Base-by-base conservation (phyloP, 2,888 invertebrate genomes). In the Cosmorhoe ocellata region DNA sequence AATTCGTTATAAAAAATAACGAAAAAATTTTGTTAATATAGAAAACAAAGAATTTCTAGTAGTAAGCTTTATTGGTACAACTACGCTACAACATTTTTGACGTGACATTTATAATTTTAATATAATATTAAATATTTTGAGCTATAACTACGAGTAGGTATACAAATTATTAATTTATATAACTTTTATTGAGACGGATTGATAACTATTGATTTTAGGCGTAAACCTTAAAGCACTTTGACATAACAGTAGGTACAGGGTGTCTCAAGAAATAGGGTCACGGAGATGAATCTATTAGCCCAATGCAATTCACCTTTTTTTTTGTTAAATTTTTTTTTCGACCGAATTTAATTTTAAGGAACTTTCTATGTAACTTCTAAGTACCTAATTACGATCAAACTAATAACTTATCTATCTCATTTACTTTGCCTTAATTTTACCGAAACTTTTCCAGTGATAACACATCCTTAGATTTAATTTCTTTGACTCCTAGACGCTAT, bases 101-200 rank as follows among this genome's bases (percentile, higher is more conserved):
- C 22, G 1, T 30, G 11, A 46, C 30, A 48, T 24, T 18, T 38
- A 32, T 37, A 37, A 37, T n/a, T n/a, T n/a, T n/a, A n/a, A n/a
- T n/a, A n/a, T 37, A 42, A 45, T 37, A 28, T 22, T 37, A 22
- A 10, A 38, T 3, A 44, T 39, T 34, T 39, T 45, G 36, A 42
- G 9, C 26, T 47, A 46, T 24, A 36, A 13, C 32, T 49, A 49
- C 3, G n/a, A 24, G 18, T 44, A 42, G 30, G 39, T 18, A 27
- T 50, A 33, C 43, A 43, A 51, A n/a, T n/a, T n/a, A n/a, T n/a
- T 48, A 14, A 30, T 30, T 31, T 37, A 50, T 55, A 45, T 47
- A 50, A 27, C 1, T 24, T 40, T 28, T 1, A 31, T 50, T 55
- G 58, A 61, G 58, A 63, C 61, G 61, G 63, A 63, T 51, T 54